These are phyloP conservation scores for Auanema freiburgensis DNA, from an alignment of 2,888 invertebrate genomes.

Conservation along the genomic window DNA sequence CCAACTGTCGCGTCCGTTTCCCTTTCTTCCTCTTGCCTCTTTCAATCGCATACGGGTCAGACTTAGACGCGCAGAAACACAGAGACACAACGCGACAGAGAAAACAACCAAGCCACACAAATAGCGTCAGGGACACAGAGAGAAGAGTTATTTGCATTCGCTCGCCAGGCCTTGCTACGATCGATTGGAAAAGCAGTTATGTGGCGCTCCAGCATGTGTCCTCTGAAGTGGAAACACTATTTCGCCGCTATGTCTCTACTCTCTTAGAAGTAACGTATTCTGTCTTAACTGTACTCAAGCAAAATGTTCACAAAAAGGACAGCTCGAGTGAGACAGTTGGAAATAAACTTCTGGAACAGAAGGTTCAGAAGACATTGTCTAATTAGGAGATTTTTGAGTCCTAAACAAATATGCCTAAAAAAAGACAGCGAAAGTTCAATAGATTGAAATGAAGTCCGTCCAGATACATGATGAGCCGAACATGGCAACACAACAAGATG, in stretches of 20 bases:
- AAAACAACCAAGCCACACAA: slow-evolving; percentile 6
- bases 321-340: too few species aligned
- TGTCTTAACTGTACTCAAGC: neutral
- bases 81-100: slow-evolving; percentile 9
- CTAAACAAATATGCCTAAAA: too few species aligned
- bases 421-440: too few species aligned
- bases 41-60: slow-evolving; percentile 14
- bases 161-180: slow-evolving; percentile 2
- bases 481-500: slow-evolving; percentile 1
- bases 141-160: slow-evolving; percentile 21
- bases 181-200: slow-evolving; percentile 16
- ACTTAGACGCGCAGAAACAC: neutral
- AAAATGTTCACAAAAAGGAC: neutral
- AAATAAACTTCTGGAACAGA: too few species aligned
- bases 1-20: slow-evolving; percentile 1
- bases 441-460: neutral
- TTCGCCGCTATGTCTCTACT: slow-evolving; percentile 8
- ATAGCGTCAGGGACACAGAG: slow-evolving; percentile 12
- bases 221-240: slow-evolving; percentile 12
- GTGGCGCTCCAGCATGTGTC: slow-evolving; percentile 6
- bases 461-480: neutral
- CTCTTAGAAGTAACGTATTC: slow-evolving; percentile 4
- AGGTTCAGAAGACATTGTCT: too few species aligned
- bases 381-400: too few species aligned
- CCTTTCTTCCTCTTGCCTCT: slow-evolving; percentile 2